phyloP scores from a whole-genome alignment of 1,140 invertebrate genomes.

The Calosoma granatense region DNA sequence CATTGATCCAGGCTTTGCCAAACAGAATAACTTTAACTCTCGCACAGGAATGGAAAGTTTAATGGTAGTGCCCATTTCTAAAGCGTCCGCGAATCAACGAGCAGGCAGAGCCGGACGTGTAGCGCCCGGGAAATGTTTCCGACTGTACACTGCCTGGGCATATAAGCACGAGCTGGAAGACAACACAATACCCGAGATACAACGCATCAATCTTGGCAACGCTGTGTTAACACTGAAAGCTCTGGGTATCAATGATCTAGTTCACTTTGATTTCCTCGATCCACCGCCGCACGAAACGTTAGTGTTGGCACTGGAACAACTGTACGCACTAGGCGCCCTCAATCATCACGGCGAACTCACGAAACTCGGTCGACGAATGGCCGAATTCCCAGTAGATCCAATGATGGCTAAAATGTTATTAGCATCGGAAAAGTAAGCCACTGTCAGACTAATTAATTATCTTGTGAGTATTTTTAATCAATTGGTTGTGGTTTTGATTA shows the following conservation, averaged over 20 bases:
- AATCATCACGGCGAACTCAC: constrained; percentile 97
- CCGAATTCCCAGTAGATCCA: constrained; percentile 97
- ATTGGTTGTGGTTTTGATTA: constrained; percentile 31
- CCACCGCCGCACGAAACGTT: constrained; percentile 96
- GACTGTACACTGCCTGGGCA: constrained; percentile 94
- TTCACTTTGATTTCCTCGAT: constrained; percentile 98
- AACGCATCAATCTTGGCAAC: constrained; percentile 95
- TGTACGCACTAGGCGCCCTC: constrained; percentile 95
- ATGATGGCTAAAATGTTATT: constrained; percentile 99
- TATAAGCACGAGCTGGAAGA: constrained; percentile 97
- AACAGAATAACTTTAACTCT: constrained; percentile 99
- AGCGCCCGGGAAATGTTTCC: constrained; percentile 94
- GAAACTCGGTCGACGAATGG: constrained; percentile 94
- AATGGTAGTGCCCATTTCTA: constrained; percentile 95
- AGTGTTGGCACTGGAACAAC: constrained; percentile 89
- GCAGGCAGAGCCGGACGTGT: constrained; percentile 87
- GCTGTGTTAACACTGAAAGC: constrained; percentile 95
- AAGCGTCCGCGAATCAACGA: constrained; percentile 91
- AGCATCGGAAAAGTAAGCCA: constrained; percentile 86
- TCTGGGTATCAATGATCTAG: constrained; percentile 92
- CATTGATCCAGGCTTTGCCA: constrained; percentile 98
- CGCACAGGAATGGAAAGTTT: constrained; percentile 97
- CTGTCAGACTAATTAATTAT: constrained; percentile 8
- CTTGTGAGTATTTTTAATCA: constrained; percentile 1
- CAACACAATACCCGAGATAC: constrained; percentile 96